A percentile compares a stretch with the other conserved stretches of the same genome.
phyloP scores from a whole-genome alignment of 2,113 vertebrate genomes.

The Petromus typicus region DNA sequence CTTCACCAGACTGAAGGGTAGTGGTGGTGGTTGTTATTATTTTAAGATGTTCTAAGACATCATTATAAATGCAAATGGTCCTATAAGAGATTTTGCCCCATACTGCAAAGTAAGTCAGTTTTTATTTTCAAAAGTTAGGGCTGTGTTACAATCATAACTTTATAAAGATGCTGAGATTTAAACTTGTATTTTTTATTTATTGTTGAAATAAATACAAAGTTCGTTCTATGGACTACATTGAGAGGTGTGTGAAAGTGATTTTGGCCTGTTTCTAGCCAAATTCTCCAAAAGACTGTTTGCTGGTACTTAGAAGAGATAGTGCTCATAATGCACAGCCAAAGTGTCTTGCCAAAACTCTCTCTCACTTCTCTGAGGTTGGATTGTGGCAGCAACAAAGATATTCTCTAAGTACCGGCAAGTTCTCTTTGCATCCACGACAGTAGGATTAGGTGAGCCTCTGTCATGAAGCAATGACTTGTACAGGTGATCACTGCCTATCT shows the following conservation, averaged over 20 bases:
- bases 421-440: background rate
- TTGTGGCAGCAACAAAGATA: background rate
- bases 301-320: conserved; percentile 60
- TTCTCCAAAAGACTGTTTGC: conserved; percentile 61
- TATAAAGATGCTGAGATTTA: conserved; percentile 41
- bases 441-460: background rate
- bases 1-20: background rate
- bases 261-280: conserved; percentile 46
- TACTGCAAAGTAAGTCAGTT: background rate
- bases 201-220: background rate
- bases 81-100: background rate
- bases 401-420: background rate
- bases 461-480: background rate
- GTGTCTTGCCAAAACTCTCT: conserved; percentile 51
- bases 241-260: conserved; percentile 48
- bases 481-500: background rate
- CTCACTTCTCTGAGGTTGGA: background rate
- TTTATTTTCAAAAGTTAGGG: conserved; percentile 25
- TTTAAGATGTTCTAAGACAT: conserved; percentile 44
- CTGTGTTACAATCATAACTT: background rate
- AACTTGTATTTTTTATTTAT: background rate
- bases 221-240: background rate
- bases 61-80: conserved; percentile 30
- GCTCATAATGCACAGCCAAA: conserved; percentile 71
- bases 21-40: background rate